Evolutionary conservation across 2,797 vertebrate genomes (phyloP), one percentile per base, ranked within the genome.

Genomic region (Heterohyrax brucei): DNA sequence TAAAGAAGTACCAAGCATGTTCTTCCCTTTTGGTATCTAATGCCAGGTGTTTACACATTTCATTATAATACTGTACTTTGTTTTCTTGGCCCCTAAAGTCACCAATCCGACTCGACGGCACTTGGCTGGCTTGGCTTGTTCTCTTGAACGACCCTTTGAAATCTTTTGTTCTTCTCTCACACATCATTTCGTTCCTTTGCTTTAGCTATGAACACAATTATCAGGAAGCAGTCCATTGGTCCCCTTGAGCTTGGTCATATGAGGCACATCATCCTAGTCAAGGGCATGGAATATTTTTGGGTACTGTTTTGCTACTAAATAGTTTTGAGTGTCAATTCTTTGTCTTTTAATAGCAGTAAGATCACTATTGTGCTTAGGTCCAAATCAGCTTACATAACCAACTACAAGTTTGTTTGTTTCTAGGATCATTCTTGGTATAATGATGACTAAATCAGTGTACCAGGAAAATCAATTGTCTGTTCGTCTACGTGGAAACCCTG

Each of bases 341-440:
- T 10, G 5, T 70, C 48, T 94, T 89, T 64, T 87, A 16, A 18
- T 68, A 33, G 5, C 44, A 87, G 16, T 73, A 79, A 12, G 21
- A 93, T 21, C 26, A 46, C 14, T 7, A 21, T 48, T 90, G 1
- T 48, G 44, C 81, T 95, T 76, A 86, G 18, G 14, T 7, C 33
- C n/a, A 62, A 62, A 30, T 56, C n/a, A 84, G 48, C 77, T 84
- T 73, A 16, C 0, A 28, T 76, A 78, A 91, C 26, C 22, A 80
- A 56, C 48, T 77, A 10, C 10, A 85, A 56, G 26, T 44, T 33
- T 33, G 30, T 68, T 92, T 94, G 21, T 62, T 95, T 92, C 68
- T 79, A 33, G 28, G 21, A 64, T 24, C 3, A 88, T 22, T 85
- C 7, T 76, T 44, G 19, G 21, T 64, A 21, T 76, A 64, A 76